Base-by-base conservation (phyloP, 2,113 vertebrate species). In the Tauraco erythrolophus region DNA sequence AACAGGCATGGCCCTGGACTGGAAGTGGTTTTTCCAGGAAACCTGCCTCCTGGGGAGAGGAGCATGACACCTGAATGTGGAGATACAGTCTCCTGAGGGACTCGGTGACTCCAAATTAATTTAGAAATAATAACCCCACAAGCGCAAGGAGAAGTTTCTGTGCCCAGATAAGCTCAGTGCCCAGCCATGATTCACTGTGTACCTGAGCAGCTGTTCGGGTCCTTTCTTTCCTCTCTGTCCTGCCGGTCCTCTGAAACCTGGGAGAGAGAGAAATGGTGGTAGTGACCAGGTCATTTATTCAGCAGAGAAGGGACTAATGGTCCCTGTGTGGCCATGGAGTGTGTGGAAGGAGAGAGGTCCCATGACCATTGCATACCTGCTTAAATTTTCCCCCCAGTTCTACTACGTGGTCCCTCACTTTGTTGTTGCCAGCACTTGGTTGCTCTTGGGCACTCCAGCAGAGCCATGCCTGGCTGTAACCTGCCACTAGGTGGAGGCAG, bases 401-500 rank as follows among this genome's bases (percentile, higher is more conserved):
- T 43, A 0, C 10, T 24, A 8, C 12, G 1, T 6, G 19, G 13
- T 84, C 19, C 13, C 16, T 78, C 51, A 22, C n/a, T 82, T 66
- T 77, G 43, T 41, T 51, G 19, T 30, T 75, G 61, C 19, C 74
- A 69, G 35, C 43, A 33, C 6, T 5, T 65, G 33, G 19, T 33
- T 88, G 64, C 56, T 18, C 5, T 19, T 90, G 60, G 45, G 41
- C 25, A 5, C n/a, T 53, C 28, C 8, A 30, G 9, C 54, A 61
- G 60, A 80, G 37, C 46, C n/a, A 2, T 46, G 76, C 28, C 51
- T 70, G 78, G 35, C 62, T 84, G 30, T 74, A 18, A 17, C 74
- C 28, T 78, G 79, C 85, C 87, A 61, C 61, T 88, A 76, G 92
- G 53, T 83, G 76, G 81, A 74, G 50, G 53, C 71, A 83, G 43